Percentiles rank a stretch among this genome's conserved stretches.
These are phyloP conservation scores for Phaenicophaeus curvirostris DNA, from an alignment of 2,797 vertebrate species.

Conservation along the genomic window DNA sequence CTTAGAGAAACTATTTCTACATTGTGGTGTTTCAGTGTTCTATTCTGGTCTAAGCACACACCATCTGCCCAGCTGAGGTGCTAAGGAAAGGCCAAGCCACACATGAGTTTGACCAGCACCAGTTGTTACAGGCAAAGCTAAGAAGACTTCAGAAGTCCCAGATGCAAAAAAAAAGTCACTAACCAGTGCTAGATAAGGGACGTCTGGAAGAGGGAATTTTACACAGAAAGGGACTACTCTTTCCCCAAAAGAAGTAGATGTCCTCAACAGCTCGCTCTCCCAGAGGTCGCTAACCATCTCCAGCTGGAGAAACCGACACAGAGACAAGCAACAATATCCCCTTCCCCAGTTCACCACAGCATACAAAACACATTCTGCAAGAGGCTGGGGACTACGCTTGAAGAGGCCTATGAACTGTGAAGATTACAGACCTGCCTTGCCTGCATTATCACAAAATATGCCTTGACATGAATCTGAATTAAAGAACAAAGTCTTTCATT, in stretches of 20 bases:
- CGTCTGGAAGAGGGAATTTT: neutral
- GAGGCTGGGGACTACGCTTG: neutral
- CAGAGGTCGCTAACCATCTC: neutral
- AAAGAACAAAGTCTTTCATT: neutral
- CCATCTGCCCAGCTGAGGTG: neutral
- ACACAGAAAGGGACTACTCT: neutral
- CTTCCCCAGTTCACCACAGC: neutral
- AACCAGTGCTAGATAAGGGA: neutral
- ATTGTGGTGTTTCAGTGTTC: neutral
- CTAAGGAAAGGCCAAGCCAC: neutral
- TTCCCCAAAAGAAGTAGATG: neutral
- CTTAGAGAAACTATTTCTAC: neutral
- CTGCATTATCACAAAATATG: neutral
- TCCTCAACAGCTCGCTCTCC: neutral
- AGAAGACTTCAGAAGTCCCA: neutral
- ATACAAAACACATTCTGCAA: neutral
- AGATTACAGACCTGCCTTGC: neutral
- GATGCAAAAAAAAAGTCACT: neutral
- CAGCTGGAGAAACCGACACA: rapidly evolving
- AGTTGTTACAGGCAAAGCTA: neutral
- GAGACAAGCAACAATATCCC: neutral
- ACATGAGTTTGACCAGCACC: neutral
- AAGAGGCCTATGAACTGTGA: neutral
- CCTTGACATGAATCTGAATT: neutral
- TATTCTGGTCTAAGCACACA: neutral